Percentiles rank a stretch among this genome's conserved stretches.
These are phyloP conservation scores for Pipistrellus kuhlii DNA, from an alignment of 2,797 vertebrate genomes.

Conservation along the genomic window DNA sequence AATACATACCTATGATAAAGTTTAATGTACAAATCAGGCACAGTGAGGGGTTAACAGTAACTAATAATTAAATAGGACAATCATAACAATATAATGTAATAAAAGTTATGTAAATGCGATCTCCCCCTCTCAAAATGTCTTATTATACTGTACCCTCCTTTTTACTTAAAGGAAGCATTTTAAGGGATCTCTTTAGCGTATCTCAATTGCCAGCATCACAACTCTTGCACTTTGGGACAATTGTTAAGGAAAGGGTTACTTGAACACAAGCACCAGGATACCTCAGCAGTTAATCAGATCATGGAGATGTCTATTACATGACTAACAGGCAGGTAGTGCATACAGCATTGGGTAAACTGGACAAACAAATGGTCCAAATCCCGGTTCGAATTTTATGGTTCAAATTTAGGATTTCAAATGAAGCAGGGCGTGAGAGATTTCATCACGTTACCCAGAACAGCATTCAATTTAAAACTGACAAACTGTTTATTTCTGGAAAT, in stretches of 20 bases:
- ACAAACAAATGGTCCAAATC: not conserved
- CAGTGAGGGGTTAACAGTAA: not conserved
- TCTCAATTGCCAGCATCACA: not conserved
- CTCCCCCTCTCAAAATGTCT: not conserved
- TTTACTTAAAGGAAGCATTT: not conserved
- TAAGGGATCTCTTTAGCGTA: not conserved
- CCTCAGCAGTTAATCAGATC: not conserved
- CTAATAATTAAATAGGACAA: not conserved
- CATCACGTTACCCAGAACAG: not conserved
- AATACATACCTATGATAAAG: not conserved
- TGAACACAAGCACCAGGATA: not conserved
- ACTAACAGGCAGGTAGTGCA: not conserved
- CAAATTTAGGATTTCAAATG: not conserved
- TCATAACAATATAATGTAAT: not conserved
- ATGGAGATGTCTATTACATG: not conserved
- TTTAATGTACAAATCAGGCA: not conserved
- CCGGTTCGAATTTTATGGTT: no score
- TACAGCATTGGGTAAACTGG: fast-evolving
- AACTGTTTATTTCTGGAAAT: not conserved
- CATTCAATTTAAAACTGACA: not conserved
- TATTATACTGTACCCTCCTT: not conserved
- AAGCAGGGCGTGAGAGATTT: not conserved
- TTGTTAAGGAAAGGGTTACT: not conserved
- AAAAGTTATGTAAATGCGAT: not conserved
- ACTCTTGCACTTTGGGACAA: not conserved